A percentile compares a stretch with the other conserved stretches of the same genome.
Conservation (phyloP, 2,888 invertebrate genomes). For the Balanococcus diminutus region DNA sequence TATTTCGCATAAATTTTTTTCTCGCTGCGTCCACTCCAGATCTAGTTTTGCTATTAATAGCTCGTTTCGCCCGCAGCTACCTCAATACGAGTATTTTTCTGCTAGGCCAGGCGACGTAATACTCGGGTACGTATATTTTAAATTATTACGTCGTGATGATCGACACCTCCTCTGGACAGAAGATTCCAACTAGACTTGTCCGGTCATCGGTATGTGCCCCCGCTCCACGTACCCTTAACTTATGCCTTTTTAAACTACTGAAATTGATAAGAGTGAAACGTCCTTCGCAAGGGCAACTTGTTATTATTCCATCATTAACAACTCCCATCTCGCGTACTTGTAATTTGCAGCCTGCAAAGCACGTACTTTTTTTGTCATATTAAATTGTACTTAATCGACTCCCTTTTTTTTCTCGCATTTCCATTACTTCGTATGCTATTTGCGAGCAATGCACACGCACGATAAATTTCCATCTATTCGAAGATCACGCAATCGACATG, state of each 20-base stretch:
- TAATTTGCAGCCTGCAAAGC: neutral
- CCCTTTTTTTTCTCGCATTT: neutral
- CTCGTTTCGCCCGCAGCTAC: neutral
- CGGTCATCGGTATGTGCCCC: neutral
- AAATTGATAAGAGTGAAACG: constrained; percentile 29
- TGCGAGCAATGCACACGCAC: neutral
- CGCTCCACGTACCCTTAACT: neutral
- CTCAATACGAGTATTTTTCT: neutral
- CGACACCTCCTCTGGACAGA: neutral
- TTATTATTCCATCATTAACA: constrained; percentile 35
- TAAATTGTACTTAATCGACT: neutral
- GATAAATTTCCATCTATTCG: neutral
- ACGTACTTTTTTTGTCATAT: neutral
- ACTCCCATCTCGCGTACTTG: neutral
- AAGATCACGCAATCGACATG: neutral
- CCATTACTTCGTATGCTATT: neutral
- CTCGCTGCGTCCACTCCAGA: neutral
- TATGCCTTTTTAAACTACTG: neutral
- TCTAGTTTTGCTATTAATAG: constrained; percentile 26
- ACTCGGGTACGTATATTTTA: neutral
- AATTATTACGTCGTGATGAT: constrained; percentile 15
- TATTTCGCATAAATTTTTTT: neutral
- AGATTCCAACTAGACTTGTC: neutral
- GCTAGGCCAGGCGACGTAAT: neutral
- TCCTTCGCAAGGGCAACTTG: constrained; percentile 49